A percentile compares a stretch with the other conserved stretches of the same genome.
These are phyloP conservation scores for Diachasmimorpha longicaudata DNA, from an alignment of 1,140 invertebrate genomes.

Conservation along the genomic window DNA sequence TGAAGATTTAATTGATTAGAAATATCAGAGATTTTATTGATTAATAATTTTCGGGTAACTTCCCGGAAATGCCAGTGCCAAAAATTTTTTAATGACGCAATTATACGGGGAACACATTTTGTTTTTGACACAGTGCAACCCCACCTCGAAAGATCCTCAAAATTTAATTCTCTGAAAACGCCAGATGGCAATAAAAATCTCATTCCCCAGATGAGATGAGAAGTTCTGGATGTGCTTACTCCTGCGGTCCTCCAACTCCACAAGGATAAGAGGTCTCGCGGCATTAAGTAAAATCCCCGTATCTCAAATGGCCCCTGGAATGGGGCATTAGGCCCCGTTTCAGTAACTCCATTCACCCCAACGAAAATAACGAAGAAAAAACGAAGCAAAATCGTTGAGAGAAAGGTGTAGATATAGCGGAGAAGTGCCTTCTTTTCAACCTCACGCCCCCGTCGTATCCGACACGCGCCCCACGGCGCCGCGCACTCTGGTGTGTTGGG, in stretches of 20 bases:
- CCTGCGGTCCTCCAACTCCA: background rate
- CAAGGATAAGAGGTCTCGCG: conserved; percentile 27
- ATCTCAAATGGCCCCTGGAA: conserved; percentile 47
- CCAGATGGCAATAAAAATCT: background rate
- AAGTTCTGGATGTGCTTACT: too few relatives aligned
- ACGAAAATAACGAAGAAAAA: background rate
- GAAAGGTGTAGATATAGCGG: background rate
- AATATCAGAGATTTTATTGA: too few relatives aligned
- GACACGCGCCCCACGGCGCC: conserved; percentile 59
- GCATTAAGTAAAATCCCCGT: conserved; percentile 50
- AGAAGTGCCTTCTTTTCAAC: conserved; percentile 23
- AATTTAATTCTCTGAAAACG: background rate
- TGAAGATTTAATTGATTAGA: too few relatives aligned
- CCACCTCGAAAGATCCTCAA: background rate
- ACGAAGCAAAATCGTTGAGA: background rate
- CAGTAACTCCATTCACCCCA: background rate
- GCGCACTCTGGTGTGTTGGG: conserved; percentile 21
- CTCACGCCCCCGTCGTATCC: conserved; percentile 59
- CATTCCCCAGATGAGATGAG: too few relatives aligned
- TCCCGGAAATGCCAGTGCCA: too few relatives aligned
- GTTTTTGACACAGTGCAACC: background rate
- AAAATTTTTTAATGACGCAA: too few relatives aligned
- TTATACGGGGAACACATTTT: too few relatives aligned
- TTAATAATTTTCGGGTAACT: too few relatives aligned
- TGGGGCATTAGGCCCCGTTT: conserved; percentile 60